A percentile compares a stretch with the other conserved stretches of the same genome.
These are phyloP conservation scores for Abscondita cerata DNA, from an alignment of 2,888 invertebrate genomes.

Conservation along the genomic window DNA sequence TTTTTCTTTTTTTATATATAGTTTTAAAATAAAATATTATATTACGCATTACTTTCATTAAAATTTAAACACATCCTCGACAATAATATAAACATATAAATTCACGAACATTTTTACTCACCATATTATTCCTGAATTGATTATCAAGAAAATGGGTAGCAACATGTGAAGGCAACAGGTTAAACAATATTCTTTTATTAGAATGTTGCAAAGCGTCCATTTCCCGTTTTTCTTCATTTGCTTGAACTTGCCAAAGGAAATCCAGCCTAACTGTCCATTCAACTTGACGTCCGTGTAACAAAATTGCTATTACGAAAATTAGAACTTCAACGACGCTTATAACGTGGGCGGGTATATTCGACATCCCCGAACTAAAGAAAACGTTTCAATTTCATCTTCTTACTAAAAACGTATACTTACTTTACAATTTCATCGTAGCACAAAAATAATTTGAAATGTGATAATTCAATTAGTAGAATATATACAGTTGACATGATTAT, in stretches of 20 bases:
- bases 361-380: conserved; percentile 68
- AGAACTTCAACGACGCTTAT: conserved; percentile 80
- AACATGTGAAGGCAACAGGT: conserved; percentile 89
- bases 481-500: conserved; percentile 82
- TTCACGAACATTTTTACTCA: conserved; percentile 52
- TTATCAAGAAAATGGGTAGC: conserved; percentile 91
- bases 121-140: conserved; percentile 88
- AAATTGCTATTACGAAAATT: conserved; percentile 82
- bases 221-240: conserved; percentile 88
- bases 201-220: conserved; percentile 93
- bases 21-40: too few relatives aligned
- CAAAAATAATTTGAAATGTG: conserved; percentile 80
- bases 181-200: conserved; percentile 87
- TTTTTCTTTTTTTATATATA: too few relatives aligned
- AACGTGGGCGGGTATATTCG: conserved; percentile 81
- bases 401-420: conserved; percentile 61
- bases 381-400: conserved; percentile 51
- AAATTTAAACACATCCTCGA: too few relatives aligned
- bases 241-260: conserved; percentile 85
- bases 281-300: conserved; percentile 83
- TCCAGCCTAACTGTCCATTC: conserved; percentile 91
- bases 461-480: conserved; percentile 79
- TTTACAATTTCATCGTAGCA: conserved; percentile 81
- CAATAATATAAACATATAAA: neutral
- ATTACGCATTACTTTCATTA: too few relatives aligned